Conservation (phyloP, 2,888 invertebrate genomes). For the Macaria liturata region DNA sequence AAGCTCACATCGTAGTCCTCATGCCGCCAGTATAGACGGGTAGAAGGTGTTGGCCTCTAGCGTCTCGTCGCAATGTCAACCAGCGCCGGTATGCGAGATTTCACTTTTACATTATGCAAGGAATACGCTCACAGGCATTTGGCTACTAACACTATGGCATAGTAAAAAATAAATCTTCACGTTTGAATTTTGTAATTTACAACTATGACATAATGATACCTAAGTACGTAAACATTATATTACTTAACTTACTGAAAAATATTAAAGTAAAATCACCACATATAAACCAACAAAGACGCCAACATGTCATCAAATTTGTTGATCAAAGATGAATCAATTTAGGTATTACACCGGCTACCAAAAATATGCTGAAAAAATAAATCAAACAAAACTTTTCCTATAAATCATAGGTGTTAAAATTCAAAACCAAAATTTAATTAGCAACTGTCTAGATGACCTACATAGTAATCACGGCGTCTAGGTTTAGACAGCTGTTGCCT, state of each 20-base stretch:
- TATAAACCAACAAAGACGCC: too few relatives aligned
- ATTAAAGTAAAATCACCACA: too few relatives aligned
- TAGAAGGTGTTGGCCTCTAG: conserved; percentile 31
- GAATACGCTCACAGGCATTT: conserved; percentile 11
- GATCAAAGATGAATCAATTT: too few relatives aligned
- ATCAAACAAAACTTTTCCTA: neutral
- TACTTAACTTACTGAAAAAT: too few relatives aligned
- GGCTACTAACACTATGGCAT: too few relatives aligned
- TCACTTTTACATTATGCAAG: conserved; percentile 34
- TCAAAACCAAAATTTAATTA: neutral
- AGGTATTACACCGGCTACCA: too few relatives aligned
- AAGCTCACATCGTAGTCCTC: conserved; percentile 7
- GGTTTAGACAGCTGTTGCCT: conserved; percentile 11
- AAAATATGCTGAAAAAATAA: too few relatives aligned
- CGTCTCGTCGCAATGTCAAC: conserved; percentile 33
- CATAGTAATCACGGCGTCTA: conserved; percentile 9
- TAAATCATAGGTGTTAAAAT: neutral
- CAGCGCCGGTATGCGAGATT: conserved; percentile 25
- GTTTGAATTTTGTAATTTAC: too few relatives aligned
- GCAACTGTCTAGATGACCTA: neutral
- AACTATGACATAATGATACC: too few relatives aligned
- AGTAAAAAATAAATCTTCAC: too few relatives aligned
- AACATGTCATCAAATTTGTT: too few relatives aligned
- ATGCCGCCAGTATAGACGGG: conserved; percentile 26
- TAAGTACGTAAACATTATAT: too few relatives aligned